Conservation (phyloP, 1,140 invertebrate genomes). For the Episyrphus balteatus region DNA sequence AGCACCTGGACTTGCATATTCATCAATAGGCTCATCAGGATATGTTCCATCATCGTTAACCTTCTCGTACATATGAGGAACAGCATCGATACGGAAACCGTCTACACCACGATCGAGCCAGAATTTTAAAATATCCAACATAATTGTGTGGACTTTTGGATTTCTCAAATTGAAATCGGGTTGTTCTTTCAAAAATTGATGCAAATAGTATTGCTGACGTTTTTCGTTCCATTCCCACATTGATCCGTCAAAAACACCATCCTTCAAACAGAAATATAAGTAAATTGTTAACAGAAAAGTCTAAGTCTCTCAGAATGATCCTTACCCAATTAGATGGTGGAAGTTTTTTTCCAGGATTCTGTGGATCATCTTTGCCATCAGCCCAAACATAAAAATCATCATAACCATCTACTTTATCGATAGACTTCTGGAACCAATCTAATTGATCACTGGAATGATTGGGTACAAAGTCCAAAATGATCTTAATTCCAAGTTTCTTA, state of each 20-base stretch:
- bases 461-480: conserved; percentile 59
- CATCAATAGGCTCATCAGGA: conserved; percentile 41
- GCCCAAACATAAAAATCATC: conserved; percentile 60
- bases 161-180: conserved; percentile 57
- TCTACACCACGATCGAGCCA: conserved; percentile 57
- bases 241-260: conserved; percentile 43
- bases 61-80: conserved; percentile 38
- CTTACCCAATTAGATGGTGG: conserved; percentile 42
- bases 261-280: conserved; percentile 39
- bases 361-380: conserved; percentile 21
- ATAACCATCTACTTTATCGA: conserved; percentile 39
- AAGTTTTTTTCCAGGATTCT: conserved; percentile 1
- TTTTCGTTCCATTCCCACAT: conserved; percentile 40
- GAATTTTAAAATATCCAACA: conserved; percentile 46
- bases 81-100: conserved; percentile 53
- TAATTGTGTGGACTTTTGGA: conserved; percentile 40
- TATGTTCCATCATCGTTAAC: conserved; percentile 38
- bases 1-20: conserved; percentile 37
- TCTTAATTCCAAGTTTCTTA: conserved; percentile 26
- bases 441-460: conserved; percentile 58
- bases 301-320: conserved; percentile 7
- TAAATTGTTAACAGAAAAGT: conserved; percentile 35
- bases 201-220: conserved; percentile 41
- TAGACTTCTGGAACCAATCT: conserved; percentile 51
- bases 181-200: conserved; percentile 43